These are phyloP conservation scores for Ispidina lecontei DNA, from an alignment of 2,797 vertebrate genomes.

Conservation along the genomic window DNA sequence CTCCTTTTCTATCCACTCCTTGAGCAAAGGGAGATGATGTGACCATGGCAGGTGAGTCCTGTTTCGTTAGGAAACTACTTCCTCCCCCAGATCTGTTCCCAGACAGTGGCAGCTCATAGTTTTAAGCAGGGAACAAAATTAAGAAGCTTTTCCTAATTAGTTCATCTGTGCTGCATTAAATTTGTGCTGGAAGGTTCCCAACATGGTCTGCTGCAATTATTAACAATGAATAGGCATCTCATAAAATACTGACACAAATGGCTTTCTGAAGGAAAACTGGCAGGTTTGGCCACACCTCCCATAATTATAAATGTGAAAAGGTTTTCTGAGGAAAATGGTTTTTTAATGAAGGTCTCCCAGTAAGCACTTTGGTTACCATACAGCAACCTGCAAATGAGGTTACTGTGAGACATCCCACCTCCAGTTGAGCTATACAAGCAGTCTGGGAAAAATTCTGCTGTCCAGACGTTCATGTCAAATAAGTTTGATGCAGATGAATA, in stretches of 20 bases:
- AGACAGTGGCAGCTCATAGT: conserved; percentile 54
- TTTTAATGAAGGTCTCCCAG: conserved; percentile 26
- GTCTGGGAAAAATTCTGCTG: conserved; percentile 14
- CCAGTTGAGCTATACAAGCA: not conserved
- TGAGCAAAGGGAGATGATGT: not conserved
- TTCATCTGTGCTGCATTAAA: conserved; percentile 73
- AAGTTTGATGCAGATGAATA: conserved; percentile 11
- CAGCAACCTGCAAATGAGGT: conserved; percentile 1
- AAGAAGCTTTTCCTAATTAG: conserved; percentile 75
- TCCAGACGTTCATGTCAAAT: not conserved
- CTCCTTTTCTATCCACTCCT: not conserved
- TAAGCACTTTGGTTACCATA: not conserved
- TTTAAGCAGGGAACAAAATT: conserved; percentile 69
- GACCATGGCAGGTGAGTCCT: not conserved
- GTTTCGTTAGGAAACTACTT: not conserved
- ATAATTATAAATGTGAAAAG: conserved; percentile 61
- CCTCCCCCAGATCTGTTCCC: conserved; percentile 50
- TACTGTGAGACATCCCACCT: not conserved
- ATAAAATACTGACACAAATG: conserved; percentile 69
- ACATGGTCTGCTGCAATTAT: conserved; percentile 67
- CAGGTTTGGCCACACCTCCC: conserved; percentile 67
- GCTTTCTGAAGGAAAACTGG: conserved; percentile 62
- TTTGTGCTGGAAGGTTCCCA: conserved; percentile 74
- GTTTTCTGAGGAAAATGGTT: conserved; percentile 31
- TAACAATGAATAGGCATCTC: conserved; percentile 69